A percentile compares a stretch with the other conserved stretches of the same genome.
phyloP scores from a whole-genome alignment of 2,797 vertebrate species.

The Lemur catta region DNA sequence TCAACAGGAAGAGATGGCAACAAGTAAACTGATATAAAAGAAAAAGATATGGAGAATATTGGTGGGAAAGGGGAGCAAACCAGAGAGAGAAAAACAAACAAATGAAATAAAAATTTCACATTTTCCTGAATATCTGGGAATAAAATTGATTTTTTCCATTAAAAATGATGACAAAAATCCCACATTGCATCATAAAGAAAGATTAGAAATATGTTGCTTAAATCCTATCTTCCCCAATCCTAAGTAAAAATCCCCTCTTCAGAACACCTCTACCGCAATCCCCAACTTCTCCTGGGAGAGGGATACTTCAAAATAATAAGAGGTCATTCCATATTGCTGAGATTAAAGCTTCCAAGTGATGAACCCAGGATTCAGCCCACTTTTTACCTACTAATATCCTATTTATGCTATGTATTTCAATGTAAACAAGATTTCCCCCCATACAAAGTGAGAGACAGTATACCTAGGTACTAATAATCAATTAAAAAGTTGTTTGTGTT shows the following conservation, averaged over 20 bases:
- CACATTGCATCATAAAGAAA: background rate
- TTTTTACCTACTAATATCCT: background rate
- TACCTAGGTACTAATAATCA: background rate
- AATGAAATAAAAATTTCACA: background rate
- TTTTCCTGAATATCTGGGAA: background rate
- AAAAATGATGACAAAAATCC: background rate
- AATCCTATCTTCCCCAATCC: background rate
- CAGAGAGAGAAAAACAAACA: background rate
- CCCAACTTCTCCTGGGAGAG: background rate
- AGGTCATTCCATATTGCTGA: background rate
- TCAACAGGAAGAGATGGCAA: background rate
- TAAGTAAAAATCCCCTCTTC: background rate
- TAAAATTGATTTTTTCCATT: background rate
- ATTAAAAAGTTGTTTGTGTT: background rate
- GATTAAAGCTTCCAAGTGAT: background rate
- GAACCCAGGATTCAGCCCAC: rapidly evolving
- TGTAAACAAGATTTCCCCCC: background rate
- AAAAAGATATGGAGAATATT: background rate
- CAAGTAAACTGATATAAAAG: background rate
- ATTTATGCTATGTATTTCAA: background rate
- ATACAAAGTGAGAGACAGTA: background rate
- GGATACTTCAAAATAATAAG: background rate
- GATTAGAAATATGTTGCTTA: background rate
- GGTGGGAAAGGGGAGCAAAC: background rate
- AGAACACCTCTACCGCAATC: background rate